A percentile compares a stretch with the other conserved stretches of the same genome.
phyloP scores from a whole-genome alignment of 2,888 invertebrate species.

The Dasysyrphus albostriatus region DNA sequence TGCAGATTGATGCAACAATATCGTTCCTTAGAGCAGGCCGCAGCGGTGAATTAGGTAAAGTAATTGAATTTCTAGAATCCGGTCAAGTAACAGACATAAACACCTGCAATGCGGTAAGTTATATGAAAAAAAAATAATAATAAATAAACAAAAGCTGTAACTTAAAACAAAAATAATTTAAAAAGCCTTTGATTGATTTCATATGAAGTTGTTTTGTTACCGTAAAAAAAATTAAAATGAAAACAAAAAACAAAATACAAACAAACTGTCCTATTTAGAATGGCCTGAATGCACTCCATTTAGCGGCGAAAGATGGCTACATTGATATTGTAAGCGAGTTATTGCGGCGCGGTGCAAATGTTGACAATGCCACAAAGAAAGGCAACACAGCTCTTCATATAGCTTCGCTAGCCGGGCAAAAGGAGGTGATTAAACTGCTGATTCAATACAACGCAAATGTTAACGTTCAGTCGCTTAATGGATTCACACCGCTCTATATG shows the following conservation, averaged over 20 bases:
- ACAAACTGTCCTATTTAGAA: conserved; percentile 87
- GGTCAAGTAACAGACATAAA: conserved; percentile 97
- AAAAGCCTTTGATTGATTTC: neutral
- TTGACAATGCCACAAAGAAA: conserved; percentile 98
- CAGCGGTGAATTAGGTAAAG: conserved; percentile 97
- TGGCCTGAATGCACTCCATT: conserved; percentile 97
- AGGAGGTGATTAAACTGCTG: conserved; percentile 95
- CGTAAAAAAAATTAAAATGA: neutral
- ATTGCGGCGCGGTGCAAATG: conserved; percentile 94
- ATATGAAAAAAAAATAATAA: neutral
- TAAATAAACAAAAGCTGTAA: neutral
- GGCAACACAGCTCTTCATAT: conserved; percentile 98
- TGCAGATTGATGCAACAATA: conserved; percentile 93
- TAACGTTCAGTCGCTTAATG: conserved; percentile 98
- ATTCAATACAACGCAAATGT: conserved; percentile 96
- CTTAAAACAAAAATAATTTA: neutral
- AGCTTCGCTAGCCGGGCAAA: conserved; percentile 98
- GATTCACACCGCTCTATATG: conserved; percentile 99
- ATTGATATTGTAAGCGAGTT: conserved; percentile 96
- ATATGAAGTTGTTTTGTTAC: neutral
- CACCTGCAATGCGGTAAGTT: conserved; percentile 97
- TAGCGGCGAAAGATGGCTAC: conserved; percentile 99
- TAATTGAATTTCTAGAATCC: conserved; percentile 95
- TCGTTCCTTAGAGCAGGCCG: conserved; percentile 98
- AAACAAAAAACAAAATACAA: conserved; percentile 6